Percentiles rank a stretch among this genome's conserved stretches.
Conservation (phyloP, 2,888 invertebrate genomes). For the Cheilosia variabilis region DNA sequence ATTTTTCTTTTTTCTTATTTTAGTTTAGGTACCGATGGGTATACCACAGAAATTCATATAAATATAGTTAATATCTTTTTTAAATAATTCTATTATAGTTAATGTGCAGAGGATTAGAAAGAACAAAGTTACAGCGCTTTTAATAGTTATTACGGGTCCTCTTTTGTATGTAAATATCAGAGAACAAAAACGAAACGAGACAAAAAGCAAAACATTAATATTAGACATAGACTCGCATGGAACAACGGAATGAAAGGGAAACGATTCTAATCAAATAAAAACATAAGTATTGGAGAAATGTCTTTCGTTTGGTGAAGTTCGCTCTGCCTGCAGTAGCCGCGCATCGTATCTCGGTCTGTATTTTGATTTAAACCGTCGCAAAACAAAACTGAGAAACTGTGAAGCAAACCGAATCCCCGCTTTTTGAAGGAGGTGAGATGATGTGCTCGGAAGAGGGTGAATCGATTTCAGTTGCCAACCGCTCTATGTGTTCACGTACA, state of each 20-base stretch:
- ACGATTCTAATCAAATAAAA: slow-evolving; percentile 63
- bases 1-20: slow-evolving; percentile 19
- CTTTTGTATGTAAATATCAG: slow-evolving; percentile 58
- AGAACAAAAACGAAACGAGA: slow-evolving; percentile 11
- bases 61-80: slow-evolving; percentile 40
- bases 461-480: no score
- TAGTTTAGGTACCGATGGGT: slow-evolving; percentile 28
- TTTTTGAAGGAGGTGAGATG: no score
- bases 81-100: slow-evolving; percentile 38
- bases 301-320: neutral
- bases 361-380: no score
- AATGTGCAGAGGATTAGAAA: slow-evolving; percentile 28
- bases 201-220: slow-evolving; percentile 6
- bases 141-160: slow-evolving; percentile 43
- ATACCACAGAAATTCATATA: slow-evolving; percentile 37
- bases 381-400: no score
- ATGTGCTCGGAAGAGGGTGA: no score
- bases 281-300: slow-evolving; percentile 22
- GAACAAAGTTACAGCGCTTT: slow-evolving; percentile 42
- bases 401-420: no score
- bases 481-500: no score
- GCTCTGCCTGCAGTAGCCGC: no score
- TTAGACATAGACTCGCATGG: slow-evolving; percentile 29
- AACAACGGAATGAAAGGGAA: slow-evolving; percentile 26
- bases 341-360: no score